Conservation (phyloP, 2,888 invertebrate genomes). For the Scaptomyza reducta region DNA sequence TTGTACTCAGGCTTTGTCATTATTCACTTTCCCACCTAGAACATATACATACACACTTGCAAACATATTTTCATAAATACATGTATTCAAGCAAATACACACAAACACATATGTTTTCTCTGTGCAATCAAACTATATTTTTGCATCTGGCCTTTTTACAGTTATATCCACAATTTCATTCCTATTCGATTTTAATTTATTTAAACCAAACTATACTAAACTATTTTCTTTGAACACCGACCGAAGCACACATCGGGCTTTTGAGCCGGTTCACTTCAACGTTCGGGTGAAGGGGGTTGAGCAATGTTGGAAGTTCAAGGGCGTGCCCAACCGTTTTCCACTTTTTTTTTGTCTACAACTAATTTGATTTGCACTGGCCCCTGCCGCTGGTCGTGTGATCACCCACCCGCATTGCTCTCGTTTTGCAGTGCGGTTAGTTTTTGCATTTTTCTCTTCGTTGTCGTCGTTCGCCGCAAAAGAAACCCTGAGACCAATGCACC, state of each 20-base stretch:
- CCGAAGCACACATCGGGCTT: conserved; percentile 17
- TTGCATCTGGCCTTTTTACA: background rate
- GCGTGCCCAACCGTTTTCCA: conserved; percentile 64
- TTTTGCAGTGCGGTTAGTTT: conserved; percentile 41
- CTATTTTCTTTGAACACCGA: background rate
- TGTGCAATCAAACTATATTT: background rate
- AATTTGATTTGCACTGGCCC: conserved; percentile 51
- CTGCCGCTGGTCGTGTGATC: background rate
- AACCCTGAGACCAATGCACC: conserved; percentile 52
- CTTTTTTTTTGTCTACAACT: conserved; percentile 32
- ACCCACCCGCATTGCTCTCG: background rate
- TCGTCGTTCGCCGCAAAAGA: conserved; percentile 36
- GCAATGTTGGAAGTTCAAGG: conserved; percentile 67
- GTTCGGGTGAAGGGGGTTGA: background rate
- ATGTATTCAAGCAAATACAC: background rate
- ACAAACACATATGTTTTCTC: background rate
- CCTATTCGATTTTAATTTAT: too few relatives aligned
- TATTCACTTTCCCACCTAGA: background rate
- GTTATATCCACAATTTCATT: background rate
- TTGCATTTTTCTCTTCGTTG: conserved; percentile 23
- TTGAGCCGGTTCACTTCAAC: conserved; percentile 25
- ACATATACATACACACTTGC: background rate
- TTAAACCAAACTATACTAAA: background rate
- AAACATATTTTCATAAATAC: background rate
- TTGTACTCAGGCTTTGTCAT: background rate